phyloP scores from a whole-genome alignment of 2,797 vertebrate species.

The Euphonia xanthogaster region DNA sequence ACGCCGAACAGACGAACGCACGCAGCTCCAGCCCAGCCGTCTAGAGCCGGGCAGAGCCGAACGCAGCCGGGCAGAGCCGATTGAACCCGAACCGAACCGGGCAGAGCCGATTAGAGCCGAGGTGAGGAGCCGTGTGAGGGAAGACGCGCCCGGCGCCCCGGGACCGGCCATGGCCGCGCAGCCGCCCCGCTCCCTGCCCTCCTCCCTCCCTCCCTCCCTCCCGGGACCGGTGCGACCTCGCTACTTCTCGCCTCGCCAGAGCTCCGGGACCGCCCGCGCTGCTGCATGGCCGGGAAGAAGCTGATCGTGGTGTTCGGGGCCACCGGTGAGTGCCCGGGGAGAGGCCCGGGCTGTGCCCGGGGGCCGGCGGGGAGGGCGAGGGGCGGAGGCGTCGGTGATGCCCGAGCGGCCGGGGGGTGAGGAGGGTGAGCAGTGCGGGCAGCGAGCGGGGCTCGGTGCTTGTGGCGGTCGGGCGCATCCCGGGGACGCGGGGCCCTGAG shows the following conservation, averaged over 20 bases:
- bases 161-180: neutral
- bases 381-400: neutral
- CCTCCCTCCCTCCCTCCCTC: neutral
- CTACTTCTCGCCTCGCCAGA: neutral
- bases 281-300: neutral
- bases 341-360: neutral
- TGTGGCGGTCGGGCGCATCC: neutral
- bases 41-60: neutral
- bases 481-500: neutral
- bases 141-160: neutral
- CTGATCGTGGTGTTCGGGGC: conserved; percentile 8
- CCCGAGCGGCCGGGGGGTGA: neutral
- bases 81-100: neutral
- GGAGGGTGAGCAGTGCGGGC: neutral
- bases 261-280: neutral
- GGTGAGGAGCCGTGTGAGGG: neutral
- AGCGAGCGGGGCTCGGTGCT: neutral
- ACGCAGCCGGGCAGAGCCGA: neutral
- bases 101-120: neutral
- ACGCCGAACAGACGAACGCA: fast-evolving
- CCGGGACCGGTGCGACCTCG: neutral
- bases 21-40: neutral
- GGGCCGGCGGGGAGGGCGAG: neutral
- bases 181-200: neutral
- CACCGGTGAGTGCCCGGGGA: neutral